Base-by-base conservation (phyloP, 2,888 invertebrate genomes). In the Drosophila fulvimacula region DNA sequence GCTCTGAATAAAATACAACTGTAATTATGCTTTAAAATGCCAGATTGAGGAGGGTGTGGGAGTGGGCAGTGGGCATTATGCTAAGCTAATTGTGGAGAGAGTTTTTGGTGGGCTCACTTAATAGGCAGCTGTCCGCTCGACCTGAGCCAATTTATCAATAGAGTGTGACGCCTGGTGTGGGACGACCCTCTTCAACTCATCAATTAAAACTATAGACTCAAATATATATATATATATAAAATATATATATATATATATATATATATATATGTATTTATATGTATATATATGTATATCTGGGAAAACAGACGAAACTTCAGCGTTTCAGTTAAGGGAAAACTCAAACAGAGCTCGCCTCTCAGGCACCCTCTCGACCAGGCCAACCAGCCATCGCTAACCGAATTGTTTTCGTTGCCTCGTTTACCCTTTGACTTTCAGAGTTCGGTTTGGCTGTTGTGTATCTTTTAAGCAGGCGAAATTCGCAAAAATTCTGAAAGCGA, bases 351-450 rank as follows among this genome's bases (percentile, higher is more conserved):
- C 48, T 9, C 27, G n/a, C 36, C 11, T 10, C 1, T 19, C 5
- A 11, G 1, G 6, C 36, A 27, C 11, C n/a, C 44, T 0, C 15
- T 4, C 39, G 1, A 5, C 9, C 49, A 27, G 6, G 4, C 38
- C 5, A 39, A 60, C 58, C 32, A 24, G 42, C n/a, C 51, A 36
- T 4, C 64, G 70, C 34, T 69, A 73, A 67, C 66, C 55, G 66
- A 73, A 67, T 76, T 82, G 82, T 79, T 81, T 77, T 74, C 65
- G 81, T 66, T 80, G 81, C 70, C 74, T 82, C 76, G 74, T 86
- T 83, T 82, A 86, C 83, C 83, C 83, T 86, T 83, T 83, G 86
- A 83, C 83, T 83, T 83, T 82, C 73, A 70, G 71, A 79, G 72
- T 77, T 81, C 74, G 69, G 68, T 68, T 56, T 34, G 42, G 56